Percentiles rank a stretch among this genome's conserved stretches.
These are phyloP conservation scores for Margarornis squamiger DNA, from an alignment of 2,797 vertebrate genomes.

Conservation along the genomic window DNA sequence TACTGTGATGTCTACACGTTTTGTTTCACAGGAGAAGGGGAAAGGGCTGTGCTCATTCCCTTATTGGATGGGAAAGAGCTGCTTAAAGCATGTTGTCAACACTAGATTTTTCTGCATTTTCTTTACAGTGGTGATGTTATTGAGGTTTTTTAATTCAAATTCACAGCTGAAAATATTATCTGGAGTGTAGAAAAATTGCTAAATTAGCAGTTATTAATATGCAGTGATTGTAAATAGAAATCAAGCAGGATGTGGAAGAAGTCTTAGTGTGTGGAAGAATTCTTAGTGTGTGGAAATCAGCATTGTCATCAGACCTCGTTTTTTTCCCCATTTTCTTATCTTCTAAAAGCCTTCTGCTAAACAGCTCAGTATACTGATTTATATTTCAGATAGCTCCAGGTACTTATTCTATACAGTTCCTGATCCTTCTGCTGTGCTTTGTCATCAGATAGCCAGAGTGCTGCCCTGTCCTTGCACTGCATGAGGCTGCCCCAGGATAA, in stretches of 20 bases:
- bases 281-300: background rate
- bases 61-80: background rate
- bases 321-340: background rate
- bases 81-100: background rate
- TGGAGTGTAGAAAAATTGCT: background rate
- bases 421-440: background rate
- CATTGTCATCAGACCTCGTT: background rate
- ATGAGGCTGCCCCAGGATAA: background rate
- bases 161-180: background rate
- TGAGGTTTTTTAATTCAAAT: background rate
- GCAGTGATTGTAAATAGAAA: background rate
- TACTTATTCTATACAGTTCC: background rate
- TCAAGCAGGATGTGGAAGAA: background rate
- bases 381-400: background rate
- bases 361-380: background rate
- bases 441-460: background rate
- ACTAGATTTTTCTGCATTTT: background rate
- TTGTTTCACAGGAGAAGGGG: background rate
- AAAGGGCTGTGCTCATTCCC: background rate
- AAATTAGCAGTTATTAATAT: background rate
- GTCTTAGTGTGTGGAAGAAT: background rate
- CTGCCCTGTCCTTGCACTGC: background rate
- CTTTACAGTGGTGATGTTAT: background rate
- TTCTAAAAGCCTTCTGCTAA: background rate
- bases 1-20: background rate